Evolutionary conservation across 2,888 invertebrate species (phyloP), one percentile per base, ranked within the genome.

Genomic region (Rhaphigaster nebulosa): DNA sequence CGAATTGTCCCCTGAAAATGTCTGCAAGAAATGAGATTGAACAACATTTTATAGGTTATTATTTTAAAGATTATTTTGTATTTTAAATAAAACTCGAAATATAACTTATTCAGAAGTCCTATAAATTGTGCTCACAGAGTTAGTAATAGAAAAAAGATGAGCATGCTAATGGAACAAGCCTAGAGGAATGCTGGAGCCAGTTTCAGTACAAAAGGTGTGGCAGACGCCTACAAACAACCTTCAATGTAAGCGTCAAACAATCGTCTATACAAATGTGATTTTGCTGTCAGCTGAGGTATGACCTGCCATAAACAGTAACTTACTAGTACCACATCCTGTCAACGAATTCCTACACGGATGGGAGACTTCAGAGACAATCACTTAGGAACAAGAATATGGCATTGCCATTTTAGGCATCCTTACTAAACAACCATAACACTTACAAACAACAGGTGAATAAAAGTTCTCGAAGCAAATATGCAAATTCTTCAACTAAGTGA

Each of bases 251-350:
- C 70, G 70, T 38, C 70, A 41, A 84, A 84, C 84, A 80, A 80
- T 45, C 38, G 80, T 26, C 80, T 45, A 80, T 80, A 80, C 80
- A 84, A 84, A 84, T 84, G 84, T 50, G 84, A n/a, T 84, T 84
- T 45, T 50, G n/a, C 41, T 84, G 84, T 84, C 45, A n/a, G 45
- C 45, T 38, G 34, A 76, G 70, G 70, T 45, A 45, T n/a, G n/a
- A n/a, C 26, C 45, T 84, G 84, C 84, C 84, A 84, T 84, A 84
- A 84, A 84, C 84, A 84, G 84, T 45, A 13, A 5, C 84, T 84
- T 26, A 38, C 18, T n/a, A 23, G 6, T 76, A 38, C 15, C 84
- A 84, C 84, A 45, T 41, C 45, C 45, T 84, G n/a, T 84, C 45
- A 50, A 45, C 18, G 15, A 1, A 20, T 76, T 38, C 70, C 38